These are phyloP conservation scores for Drosophila ogumai DNA, from an alignment of 1,140 invertebrate genomes.

Conservation along the genomic window DNA sequence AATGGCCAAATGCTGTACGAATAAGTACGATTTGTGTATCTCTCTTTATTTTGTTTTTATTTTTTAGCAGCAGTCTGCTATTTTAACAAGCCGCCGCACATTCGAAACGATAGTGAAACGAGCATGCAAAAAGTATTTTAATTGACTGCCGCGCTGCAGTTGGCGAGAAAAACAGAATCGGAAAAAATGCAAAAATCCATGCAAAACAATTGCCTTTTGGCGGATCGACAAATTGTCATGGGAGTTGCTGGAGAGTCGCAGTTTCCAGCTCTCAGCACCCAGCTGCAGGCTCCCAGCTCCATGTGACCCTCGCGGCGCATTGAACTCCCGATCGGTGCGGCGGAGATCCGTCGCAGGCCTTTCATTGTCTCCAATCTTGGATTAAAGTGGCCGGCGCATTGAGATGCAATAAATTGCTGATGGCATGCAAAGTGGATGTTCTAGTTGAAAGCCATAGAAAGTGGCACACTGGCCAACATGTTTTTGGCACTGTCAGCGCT, in stretches of 20 bases:
- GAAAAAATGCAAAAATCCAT: constrained; percentile 65
- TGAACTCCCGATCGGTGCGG: constrained; percentile 64
- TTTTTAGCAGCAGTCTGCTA: constrained; percentile 38
- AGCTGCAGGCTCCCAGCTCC: constrained; percentile 6
- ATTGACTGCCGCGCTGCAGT: constrained; percentile 61
- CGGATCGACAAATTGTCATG: constrained; percentile 81
- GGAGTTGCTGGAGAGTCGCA: constrained; percentile 53
- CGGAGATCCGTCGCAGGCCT: constrained; percentile 37
- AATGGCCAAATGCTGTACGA: constrained; percentile 59
- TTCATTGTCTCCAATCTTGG: constrained; percentile 37
- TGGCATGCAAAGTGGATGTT: constrained; percentile 75
- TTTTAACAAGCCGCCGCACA: constrained; percentile 73
- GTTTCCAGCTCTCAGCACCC: constrained; percentile 7
- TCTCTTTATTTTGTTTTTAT: constrained; percentile 1
- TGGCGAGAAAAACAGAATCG: constrained; percentile 23
- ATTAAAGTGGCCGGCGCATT: constrained; percentile 47
- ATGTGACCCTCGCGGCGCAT: constrained; percentile 77
- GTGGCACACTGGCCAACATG: constrained; percentile 73
- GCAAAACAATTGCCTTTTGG: constrained; percentile 79
- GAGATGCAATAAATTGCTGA: constrained; percentile 62
- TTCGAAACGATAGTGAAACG: constrained; percentile 76
- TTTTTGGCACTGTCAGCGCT: constrained; percentile 48
- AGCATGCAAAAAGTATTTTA: constrained; percentile 79
- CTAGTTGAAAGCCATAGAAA: constrained; percentile 71
- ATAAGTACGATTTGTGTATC: constrained; percentile 42